These are phyloP conservation scores for Hapalemur alaotrensis DNA, from an alignment of 2,797 vertebrate genomes.

Conservation along the genomic window DNA sequence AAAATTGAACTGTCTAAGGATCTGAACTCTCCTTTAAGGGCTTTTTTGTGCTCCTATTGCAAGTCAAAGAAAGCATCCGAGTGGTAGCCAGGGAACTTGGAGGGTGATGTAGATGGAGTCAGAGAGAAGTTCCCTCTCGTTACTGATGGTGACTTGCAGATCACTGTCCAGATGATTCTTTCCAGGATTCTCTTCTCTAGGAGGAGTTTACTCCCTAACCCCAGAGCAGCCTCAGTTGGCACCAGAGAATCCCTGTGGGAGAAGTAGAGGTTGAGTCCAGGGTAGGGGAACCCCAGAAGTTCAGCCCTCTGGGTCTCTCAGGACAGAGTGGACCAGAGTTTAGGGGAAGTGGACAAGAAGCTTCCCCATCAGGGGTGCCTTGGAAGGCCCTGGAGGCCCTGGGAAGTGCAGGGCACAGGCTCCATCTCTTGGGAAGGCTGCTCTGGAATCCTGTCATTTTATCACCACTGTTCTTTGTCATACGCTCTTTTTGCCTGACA, in stretches of 20 bases:
- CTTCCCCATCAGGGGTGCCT: not conserved
- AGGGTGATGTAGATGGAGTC: not conserved
- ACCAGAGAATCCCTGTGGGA: not conserved
- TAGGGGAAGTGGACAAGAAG: not conserved
- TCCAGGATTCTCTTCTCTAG: not conserved
- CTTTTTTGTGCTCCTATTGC: not conserved
- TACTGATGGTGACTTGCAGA: slow-evolving; percentile 9
- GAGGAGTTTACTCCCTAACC: not conserved
- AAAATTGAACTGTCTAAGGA: not conserved
- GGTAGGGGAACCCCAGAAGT: not conserved
- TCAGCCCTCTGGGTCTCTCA: not conserved
- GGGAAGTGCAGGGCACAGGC: not conserved
- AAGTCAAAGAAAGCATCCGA: not conserved
- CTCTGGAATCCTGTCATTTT: not conserved
- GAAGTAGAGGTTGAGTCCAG: not conserved
- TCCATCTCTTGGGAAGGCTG: not conserved
- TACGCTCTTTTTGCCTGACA: not conserved
- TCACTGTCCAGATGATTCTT: not conserved
- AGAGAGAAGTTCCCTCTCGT: not conserved
- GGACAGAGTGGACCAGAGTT: not conserved
- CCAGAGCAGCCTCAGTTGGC: not conserved
- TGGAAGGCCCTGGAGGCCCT: not conserved
- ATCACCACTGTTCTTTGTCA: not conserved
- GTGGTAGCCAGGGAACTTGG: not conserved
- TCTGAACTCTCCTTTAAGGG: not conserved